Evolutionary conservation across 2,888 invertebrate species (phyloP).

Genomic region (Dryobotodes eremita): DNA sequence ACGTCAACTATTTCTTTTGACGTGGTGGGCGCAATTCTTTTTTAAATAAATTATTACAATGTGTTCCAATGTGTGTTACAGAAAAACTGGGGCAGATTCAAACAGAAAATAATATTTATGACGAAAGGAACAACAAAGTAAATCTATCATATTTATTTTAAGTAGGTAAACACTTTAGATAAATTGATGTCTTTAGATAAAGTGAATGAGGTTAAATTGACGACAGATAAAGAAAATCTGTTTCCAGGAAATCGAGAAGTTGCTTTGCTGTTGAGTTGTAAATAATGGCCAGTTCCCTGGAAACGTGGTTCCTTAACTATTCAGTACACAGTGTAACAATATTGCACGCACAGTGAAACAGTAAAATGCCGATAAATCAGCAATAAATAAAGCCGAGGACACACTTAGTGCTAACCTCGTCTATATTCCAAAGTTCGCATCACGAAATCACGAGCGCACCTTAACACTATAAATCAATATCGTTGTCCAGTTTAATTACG

Average conservation of each 20-base stretch:
- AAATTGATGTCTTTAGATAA: slow-evolving; percentile 6
- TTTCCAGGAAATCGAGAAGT: neutral
- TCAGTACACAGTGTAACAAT: neutral
- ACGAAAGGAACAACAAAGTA: neutral
- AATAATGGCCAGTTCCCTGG: neutral
- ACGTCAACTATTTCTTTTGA: slow-evolving; percentile 30
- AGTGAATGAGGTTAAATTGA: slow-evolving; percentile 3
- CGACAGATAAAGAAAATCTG: neutral
- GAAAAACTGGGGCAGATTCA: slow-evolving; percentile 42
- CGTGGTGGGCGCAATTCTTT: slow-evolving; percentile 19
- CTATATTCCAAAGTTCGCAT: slow-evolving; percentile 57
- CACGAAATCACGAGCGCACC: slow-evolving; percentile 61
- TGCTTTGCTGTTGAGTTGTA: neutral
- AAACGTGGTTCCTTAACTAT: neutral
- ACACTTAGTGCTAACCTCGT: slow-evolving; percentile 35
- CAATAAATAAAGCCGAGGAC: slow-evolving; percentile 55
- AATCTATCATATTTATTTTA: neutral
- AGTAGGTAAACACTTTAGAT: neutral
- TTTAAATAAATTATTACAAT: slow-evolving; percentile 41
- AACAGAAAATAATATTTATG: slow-evolving; percentile 35
- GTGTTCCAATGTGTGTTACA: too few species aligned
- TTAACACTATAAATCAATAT: slow-evolving; percentile 73
- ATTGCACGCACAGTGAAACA: slow-evolving; percentile 10
- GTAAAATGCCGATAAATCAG: slow-evolving; percentile 35
- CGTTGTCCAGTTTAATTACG: slow-evolving; percentile 75